phyloP scores from a whole-genome alignment of 2,797 vertebrate species.

The Premnoplex brunnescens region DNA sequence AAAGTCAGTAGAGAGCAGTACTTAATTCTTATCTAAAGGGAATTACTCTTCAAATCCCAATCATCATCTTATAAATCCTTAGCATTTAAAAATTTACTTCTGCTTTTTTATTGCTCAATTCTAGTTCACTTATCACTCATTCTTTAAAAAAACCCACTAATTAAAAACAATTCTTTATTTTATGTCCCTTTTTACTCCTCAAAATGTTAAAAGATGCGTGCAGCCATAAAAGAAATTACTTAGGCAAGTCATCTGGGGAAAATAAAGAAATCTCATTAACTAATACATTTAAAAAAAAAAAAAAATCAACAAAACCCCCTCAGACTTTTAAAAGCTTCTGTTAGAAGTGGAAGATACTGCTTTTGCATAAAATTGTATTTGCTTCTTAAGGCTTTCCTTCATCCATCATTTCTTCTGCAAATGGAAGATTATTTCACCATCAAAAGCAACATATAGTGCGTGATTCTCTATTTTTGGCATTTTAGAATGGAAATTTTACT shows the following conservation, averaged over 20 bases:
- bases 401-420: background rate
- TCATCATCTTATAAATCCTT: background rate
- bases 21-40: background rate
- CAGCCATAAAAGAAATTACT: background rate
- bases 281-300: background rate
- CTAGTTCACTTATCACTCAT: background rate
- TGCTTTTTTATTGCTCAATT: background rate
- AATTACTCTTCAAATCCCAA: background rate
- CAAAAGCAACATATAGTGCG: background rate
- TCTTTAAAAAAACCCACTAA: background rate
- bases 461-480: background rate
- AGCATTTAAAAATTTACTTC: background rate
- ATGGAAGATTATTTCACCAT: background rate
- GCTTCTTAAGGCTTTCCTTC: background rate
- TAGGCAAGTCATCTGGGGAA: background rate
- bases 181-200: background rate
- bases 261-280: background rate
- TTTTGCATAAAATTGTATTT: constrained; percentile 1
- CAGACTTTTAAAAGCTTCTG: background rate
- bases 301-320: fast-evolving
- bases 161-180: background rate
- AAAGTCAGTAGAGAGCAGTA: background rate
- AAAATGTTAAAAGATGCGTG: background rate
- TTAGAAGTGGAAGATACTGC: background rate
- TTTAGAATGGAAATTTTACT: background rate